Evolutionary conservation across 2,888 invertebrate genomes (phyloP), one percentile per base, ranked within the genome.

Genomic region (Monoplex corrugatus): DNA sequence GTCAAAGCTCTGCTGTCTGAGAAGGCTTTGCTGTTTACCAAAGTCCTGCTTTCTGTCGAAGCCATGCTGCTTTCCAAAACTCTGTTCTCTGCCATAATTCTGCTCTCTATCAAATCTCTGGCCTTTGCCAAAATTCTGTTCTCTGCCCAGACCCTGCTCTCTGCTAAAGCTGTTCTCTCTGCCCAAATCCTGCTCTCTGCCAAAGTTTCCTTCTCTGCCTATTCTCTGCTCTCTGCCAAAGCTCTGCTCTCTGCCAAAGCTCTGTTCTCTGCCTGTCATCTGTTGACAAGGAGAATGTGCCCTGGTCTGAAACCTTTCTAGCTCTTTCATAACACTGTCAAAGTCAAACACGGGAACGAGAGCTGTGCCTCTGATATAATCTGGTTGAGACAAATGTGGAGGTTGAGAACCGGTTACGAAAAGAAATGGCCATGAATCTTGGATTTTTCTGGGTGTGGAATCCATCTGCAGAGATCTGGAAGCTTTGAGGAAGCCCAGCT

Each of bases 111-210:
- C 57, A 57, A 28, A 57, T 16, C 1, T 28, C 28, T 57, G 16
- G 19, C 28, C 57, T 57, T 57, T 57, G 57, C 28, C 57, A 57
- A 28, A 89, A 88, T 89, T 80, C 78, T 35, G 28, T 40, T 68
- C n/a, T 80, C 38, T 75, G 35, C 57, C 86, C 32, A 35, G 40
- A 13, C 23, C 82, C 88, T 94, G 94, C 90, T 95, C 95, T 91
- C 95, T 92, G 93, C 91, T 94, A 78, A 90, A 89, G 40, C 13
- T 40, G 80, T 50, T 35, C 44, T 82, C 57, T 89, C 89, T 72
- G 82, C n/a, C 38, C 83, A 82, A 16, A 43, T 10, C 68, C 72
- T 44, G 19, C 82, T 83, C 38, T 38, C 44, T 63, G 57, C 35
- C 28, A 57, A 80, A 83, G 86, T 45, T 86, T 45, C 86, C 44